Evolutionary conservation across 2,113 vertebrate genomes (phyloP).

Genomic region (Platysteira castanea): DNA sequence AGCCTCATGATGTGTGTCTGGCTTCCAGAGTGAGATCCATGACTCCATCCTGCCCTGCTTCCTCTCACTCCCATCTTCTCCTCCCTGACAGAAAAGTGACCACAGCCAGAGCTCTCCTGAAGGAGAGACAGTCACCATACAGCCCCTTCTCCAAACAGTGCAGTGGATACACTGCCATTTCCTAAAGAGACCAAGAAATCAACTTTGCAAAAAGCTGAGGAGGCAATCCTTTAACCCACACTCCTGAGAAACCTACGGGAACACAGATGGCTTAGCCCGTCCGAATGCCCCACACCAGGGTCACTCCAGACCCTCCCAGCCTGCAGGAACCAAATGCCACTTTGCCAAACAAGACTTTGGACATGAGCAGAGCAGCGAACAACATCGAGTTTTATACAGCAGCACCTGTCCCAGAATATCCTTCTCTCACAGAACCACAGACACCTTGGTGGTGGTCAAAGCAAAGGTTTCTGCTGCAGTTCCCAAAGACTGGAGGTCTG

Average conservation of each 20-base stretch:
- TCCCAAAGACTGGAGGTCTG: neutral
- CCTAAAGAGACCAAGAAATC: neutral
- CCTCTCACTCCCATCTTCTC: neutral
- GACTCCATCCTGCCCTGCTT: neutral
- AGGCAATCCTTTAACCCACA: neutral
- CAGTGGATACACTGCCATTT: neutral
- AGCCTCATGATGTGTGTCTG: accelerated
- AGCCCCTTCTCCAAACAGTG: neutral
- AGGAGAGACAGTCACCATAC: neutral
- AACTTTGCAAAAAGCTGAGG: neutral
- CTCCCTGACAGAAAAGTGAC: accelerated
- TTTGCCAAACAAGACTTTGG: neutral
- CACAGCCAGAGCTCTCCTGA: neutral
- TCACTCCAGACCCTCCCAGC: neutral
- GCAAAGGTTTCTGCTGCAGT: neutral
- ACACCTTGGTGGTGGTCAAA: neutral
- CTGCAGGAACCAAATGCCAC: neutral
- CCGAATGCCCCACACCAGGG: neutral
- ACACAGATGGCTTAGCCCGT: neutral
- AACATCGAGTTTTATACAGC: neutral
- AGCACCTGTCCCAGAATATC: neutral
- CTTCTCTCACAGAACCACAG: neutral
- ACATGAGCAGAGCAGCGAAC: neutral
- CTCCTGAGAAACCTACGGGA: neutral
- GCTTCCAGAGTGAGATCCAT: neutral